Base-by-base conservation (phyloP, 2,888 invertebrate genomes). In the Bombylius discolor region DNA sequence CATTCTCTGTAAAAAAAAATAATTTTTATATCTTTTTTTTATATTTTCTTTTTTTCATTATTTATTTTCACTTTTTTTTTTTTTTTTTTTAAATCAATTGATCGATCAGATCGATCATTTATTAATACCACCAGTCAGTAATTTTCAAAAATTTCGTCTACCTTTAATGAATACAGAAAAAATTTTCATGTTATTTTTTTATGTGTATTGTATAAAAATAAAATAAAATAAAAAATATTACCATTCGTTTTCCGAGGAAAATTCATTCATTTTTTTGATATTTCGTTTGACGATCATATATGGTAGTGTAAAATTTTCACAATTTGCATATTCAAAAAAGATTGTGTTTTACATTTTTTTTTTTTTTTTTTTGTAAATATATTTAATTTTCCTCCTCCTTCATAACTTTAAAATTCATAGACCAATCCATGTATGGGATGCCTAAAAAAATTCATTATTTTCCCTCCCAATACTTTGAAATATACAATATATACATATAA, bases 341-440 rank as follows among this genome's bases (percentile, higher is more conserved):
- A 32, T 13, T 13, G 9, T 13, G 5, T 32, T 33, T 12, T 33
- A 13, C 14, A 8, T 5, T 33, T 9, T 11, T 4, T 49, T 49
- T 49, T 36, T 34, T 47, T 32, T 33, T 47, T 47, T 23, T 14
- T 47, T 47, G 23, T 23, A 23, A 23, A 23, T 23, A 23, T 23
- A 23, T 47, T 32, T 42, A 55, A 55, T 51, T 51, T 55, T 52
- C 49, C 45, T 56, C 47, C 44, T 47, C 48, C 51, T 48, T 31
- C 13, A 34, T 48, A 48, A 13, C 34, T 42, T 42, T 11, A 11
- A 11, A 11, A 42, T 23, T 23, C 12, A 11, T 42, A 5, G 12
- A 14, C 56, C 56, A 49, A 52, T 56, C 56, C 60, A 60, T 60
- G 60, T 60, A 60, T 60, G 60, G 60, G 60, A 59, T 59, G 59